Conservation (phyloP, 64 coral and sea anemone species). For the Pachyseris speciosa region DNA sequence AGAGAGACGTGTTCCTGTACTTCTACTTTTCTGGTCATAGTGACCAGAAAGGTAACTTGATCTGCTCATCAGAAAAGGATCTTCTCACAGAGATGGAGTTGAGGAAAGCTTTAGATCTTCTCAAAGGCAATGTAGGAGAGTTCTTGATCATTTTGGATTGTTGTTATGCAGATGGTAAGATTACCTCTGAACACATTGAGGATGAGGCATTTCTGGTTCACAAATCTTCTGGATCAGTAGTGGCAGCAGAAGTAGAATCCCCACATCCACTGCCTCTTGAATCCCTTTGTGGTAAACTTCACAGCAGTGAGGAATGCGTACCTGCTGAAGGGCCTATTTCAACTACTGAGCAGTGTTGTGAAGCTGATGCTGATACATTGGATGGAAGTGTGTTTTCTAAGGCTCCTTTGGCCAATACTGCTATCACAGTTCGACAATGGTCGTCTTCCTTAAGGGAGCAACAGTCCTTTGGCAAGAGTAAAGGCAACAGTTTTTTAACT, state of each 20-base stretch:
- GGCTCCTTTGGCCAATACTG: background rate
- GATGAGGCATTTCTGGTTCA: background rate
- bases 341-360: background rate
- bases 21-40: slow-evolving; percentile 24
- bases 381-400: background rate
- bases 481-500: background rate
- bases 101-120: background rate
- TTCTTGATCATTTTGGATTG: slow-evolving; percentile 30
- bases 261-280: background rate
- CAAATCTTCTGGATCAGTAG: background rate
- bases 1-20: slow-evolving; percentile 5
- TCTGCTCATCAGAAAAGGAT: slow-evolving; percentile 1
- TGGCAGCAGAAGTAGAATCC: background rate
- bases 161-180: slow-evolving; percentile 8
- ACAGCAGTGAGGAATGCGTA: background rate
- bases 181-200: background rate
- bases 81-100: background rate
- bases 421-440: background rate
- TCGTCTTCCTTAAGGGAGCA: background rate
- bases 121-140: background rate
- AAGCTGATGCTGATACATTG: background rate
- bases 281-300: background rate
- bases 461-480: background rate
- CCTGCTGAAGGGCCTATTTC: background rate
- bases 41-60: background rate